Base-by-base conservation (phyloP, 2,888 invertebrate species). In the Lacanobia wlatinum region DNA sequence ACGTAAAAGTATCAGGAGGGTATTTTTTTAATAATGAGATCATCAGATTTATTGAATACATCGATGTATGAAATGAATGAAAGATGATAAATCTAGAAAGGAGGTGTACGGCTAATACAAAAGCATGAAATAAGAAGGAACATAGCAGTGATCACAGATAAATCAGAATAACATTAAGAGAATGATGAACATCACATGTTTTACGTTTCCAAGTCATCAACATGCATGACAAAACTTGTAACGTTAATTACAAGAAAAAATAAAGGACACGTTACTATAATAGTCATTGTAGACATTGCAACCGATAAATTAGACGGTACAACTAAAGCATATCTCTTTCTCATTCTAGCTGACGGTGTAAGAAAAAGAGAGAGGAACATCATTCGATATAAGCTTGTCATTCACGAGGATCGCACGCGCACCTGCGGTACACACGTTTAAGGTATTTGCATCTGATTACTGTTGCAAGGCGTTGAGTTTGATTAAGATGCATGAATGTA, bases 361-460 rank as follows among this genome's bases (percentile, higher is more conserved):
- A 68, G 63, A 66, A 38, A 70, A 48, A 10, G 67, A 59, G 7
- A 46, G 2, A 58, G n/a, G 10, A 61, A 52, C 4, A 70, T 61
- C 53, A 65, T 62, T 63, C 50, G 43, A 48, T 63, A 48, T 64
- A 58, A 64, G 70, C 50, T 80, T 76, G 78, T 86, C 76, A 84
- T 82, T 77, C 78, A 73, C 58, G 43, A 71, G 46, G 65, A 77
- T 21, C 61, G 70, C 70, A 66, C 58, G 75, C 72, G 61, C 87
- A 87, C 84, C 85, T 88, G 87, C 84, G 65, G 63, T 77, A 80
- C 78, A 84, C 76, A 80, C 70, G 76, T 76, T 76, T 69, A 76
- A 70, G 65, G 70, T 84, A 84, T 87, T 89, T 83, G 80, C 85
- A 86, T 88, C 62, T 84, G 82, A 84, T 84, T 87, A 80, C 71